phyloP scores from a whole-genome alignment of 2,113 vertebrate genomes.

The Scomber scombrus region DNA sequence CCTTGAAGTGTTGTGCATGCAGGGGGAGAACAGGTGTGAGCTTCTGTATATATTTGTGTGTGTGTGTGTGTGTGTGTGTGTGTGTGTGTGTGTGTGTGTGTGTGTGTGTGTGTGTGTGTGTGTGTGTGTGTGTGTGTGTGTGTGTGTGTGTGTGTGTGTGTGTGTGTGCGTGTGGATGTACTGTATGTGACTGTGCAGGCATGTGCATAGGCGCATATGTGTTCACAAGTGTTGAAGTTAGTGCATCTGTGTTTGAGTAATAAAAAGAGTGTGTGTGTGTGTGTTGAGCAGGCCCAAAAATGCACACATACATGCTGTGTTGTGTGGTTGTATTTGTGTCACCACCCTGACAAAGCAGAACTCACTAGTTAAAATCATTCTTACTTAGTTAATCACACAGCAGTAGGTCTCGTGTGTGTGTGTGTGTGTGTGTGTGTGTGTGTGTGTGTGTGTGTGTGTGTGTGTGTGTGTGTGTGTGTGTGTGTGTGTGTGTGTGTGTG shows the following conservation, averaged over 20 bases:
- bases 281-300: constrained; percentile 7
- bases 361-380: constrained; percentile 7
- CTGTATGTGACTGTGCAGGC: too few species aligned
- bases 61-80: constrained; percentile 33
- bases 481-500: neutral
- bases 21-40: constrained; percentile 69
- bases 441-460: neutral
- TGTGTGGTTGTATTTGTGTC: constrained; percentile 3
- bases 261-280: constrained; percentile 62
- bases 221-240: constrained; percentile 33
- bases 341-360: neutral
- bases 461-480: constrained; percentile 30
- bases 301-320: constrained; percentile 14
- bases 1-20: constrained; percentile 54
- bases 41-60: constrained; percentile 47
- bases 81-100: constrained; percentile 1
- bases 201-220: neutral
- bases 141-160: constrained; percentile 1
- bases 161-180: too few species aligned
- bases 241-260: constrained; percentile 62
- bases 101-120: constrained; percentile 27
- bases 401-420: constrained; percentile 14
- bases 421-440: constrained; percentile 26
- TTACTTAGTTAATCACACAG: constrained; percentile 37
- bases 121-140: constrained; percentile 33